Evolutionary conservation across 2,113 vertebrate genomes (phyloP), one percentile per base, ranked within the genome.

Genomic region (Chloropsis hardwickii): DNA sequence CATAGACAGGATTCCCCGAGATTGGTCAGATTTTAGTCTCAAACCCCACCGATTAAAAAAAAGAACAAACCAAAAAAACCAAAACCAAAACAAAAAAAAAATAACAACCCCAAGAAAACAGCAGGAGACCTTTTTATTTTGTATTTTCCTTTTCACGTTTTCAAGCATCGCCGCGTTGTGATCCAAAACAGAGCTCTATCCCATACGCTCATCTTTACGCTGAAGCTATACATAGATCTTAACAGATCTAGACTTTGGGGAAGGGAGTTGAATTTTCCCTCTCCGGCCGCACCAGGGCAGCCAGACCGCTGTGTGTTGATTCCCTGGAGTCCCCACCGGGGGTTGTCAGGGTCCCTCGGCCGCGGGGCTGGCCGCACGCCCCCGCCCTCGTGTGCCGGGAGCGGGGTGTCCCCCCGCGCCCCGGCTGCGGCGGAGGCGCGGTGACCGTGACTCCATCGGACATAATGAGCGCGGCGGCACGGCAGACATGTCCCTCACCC

Each of bases 381-480:
- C 25, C 56, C 12, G 29, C 22, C 20, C 5, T 5, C 0, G 23
- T 3, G 76, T 4, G 66, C 20, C 2, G 45, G 83, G 60, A 27
- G 58, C 78, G 5, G 62, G 14, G 19, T 22, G 60, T 48, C 14
- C 21, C 50, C 33, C 72, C 29, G 14, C 20, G 19, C 33, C 74
- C 20, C 37, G 40, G 58, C 8, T 17, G 88, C 53, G 47, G 70
- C 88, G 56, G 40, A 7, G 51, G 51, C 53, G 81, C 86, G 70
- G 53, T 92, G 90, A 91, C 91, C 82, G 33, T 53, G 87, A 42
- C 92, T 95, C 73, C 74, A 23, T 39, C 12, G 80, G 93, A 81
- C 94, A 91, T 83, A 96, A 92, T 69, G 87, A 92, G 86, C 92
- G 84, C 93, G 62, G 85, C 90, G 88, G 85, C 42, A 71, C 90